phyloP scores from a whole-genome alignment of 2,888 invertebrate species.

The Diarsia mendica region DNA sequence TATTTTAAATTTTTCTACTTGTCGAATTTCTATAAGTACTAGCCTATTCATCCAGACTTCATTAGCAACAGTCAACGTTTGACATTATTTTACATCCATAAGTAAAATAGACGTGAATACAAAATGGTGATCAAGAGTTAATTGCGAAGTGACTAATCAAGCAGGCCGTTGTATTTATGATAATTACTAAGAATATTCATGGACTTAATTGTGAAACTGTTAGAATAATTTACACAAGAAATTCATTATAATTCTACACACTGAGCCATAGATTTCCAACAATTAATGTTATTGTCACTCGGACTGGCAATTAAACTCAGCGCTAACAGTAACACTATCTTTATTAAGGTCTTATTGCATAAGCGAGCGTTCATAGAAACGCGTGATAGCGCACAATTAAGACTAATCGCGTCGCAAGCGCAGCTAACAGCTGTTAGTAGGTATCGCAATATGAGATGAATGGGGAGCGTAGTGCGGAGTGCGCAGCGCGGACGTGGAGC shows the following conservation, averaged over 20 bases:
- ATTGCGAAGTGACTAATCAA: conserved; percentile 61
- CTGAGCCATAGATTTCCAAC: conserved; percentile 55
- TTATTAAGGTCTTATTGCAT: conserved; percentile 75
- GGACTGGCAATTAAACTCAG: conserved; percentile 67
- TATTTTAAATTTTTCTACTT: too few species aligned
- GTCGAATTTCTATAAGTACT: conserved; percentile 1
- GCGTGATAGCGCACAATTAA: conserved; percentile 81
- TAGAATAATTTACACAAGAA: conserved; percentile 51
- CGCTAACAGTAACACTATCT: conserved; percentile 71
- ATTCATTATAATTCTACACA: conserved; percentile 51
- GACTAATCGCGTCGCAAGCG: conserved; percentile 82
- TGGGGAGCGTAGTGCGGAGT: conserved; percentile 75
- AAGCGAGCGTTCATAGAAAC: conserved; percentile 76
- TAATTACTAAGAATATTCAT: conserved; percentile 56
- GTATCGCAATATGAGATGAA: conserved; percentile 78
- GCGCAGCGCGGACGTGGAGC: conserved; percentile 72
- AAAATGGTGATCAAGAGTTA: conserved; percentile 47
- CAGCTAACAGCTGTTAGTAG: conserved; percentile 77
- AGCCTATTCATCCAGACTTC: conserved; percentile 18
- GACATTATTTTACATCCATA: conserved; percentile 25
- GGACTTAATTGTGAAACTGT: conserved; percentile 41
- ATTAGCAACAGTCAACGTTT: conserved; percentile 35
- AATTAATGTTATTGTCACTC: conserved; percentile 63
- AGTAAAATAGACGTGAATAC: conserved; percentile 26
- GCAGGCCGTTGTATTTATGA: conserved; percentile 58